These are phyloP conservation scores for Nothoprocta pentlandii DNA, from an alignment of 2,113 vertebrate genomes.

Conservation along the genomic window DNA sequence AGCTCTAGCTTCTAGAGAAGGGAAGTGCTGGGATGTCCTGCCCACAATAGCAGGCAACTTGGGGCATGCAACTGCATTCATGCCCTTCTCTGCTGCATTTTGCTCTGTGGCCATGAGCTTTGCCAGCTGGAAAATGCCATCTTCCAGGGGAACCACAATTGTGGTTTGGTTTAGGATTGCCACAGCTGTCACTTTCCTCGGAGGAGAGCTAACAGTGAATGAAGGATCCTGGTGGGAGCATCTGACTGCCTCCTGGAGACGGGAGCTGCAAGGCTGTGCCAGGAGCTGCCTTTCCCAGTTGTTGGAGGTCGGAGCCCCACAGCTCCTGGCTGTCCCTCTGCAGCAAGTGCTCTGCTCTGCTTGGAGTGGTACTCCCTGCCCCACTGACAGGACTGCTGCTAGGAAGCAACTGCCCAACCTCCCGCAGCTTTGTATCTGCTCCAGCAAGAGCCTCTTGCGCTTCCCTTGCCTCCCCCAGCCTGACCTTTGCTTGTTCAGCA, in stretches of 20 bases:
- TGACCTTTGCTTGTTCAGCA: not conserved
- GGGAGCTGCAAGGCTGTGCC: not conserved
- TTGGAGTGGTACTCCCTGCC: not conserved
- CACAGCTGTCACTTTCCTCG: not conserved
- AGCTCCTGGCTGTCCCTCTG: not conserved
- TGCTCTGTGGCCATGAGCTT: slow-evolving; percentile 2
- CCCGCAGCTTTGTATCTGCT: not conserved
- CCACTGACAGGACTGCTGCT: not conserved
- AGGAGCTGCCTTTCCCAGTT: not conserved
- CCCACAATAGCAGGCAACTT: accelerated
- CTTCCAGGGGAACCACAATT: slow-evolving; percentile 25
- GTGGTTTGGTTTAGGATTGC: not conserved
- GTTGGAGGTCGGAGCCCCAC: not conserved
- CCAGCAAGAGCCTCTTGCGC: not conserved
- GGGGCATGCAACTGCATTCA: not conserved
- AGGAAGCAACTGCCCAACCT: not conserved
- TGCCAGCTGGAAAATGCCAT: slow-evolving; percentile 9
- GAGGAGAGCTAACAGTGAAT: slow-evolving; percentile 3
- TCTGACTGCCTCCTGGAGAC: not conserved
- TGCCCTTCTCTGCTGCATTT: slow-evolving; percentile 11
- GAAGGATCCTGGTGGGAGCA: not conserved
- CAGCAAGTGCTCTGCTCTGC: not conserved
- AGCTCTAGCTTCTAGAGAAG: too few species aligned
- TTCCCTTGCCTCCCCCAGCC: not conserved
- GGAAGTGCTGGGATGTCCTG: not conserved